phyloP scores from a whole-genome alignment of 1,140 invertebrate species.

The Thalassaphorura encarpata region DNA sequence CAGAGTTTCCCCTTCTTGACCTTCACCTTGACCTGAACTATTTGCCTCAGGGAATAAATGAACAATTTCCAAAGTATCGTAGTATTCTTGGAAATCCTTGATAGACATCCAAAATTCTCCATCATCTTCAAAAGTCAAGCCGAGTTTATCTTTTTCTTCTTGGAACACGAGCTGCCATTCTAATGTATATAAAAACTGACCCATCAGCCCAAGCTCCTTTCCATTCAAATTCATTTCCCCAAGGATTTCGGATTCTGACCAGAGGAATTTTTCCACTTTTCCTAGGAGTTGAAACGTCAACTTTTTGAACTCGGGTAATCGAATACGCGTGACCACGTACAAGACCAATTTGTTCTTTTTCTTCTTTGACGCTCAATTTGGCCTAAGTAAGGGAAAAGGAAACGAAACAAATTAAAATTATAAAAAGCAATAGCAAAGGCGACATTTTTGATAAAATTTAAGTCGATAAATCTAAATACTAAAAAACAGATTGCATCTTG shows the following conservation, averaged over 20 bases:
- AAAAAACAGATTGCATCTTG: neutral
- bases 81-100: slow-evolving; percentile 65
- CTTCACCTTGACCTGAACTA: slow-evolving; percentile 7
- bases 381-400: slow-evolving; percentile 44
- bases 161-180: slow-evolving; percentile 91
- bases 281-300: slow-evolving; percentile 76
- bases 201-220: slow-evolving; percentile 93
- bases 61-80: slow-evolving; percentile 80
- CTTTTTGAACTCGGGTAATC: slow-evolving; percentile 80
- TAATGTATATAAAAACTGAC: slow-evolving; percentile 41
- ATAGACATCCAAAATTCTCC: slow-evolving; percentile 99
- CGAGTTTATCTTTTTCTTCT: slow-evolving; percentile 68
- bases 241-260: slow-evolving; percentile 85
- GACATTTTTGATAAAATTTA: neutral
- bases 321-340: slow-evolving; percentile 83
- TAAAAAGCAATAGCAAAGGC: too few species aligned
- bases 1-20: neutral
- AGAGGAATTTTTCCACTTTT: slow-evolving; percentile 71
- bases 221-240: slow-evolving; percentile 98
- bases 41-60: slow-evolving; percentile 79
- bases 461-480: neutral
- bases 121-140: slow-evolving; percentile 84
- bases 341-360: slow-evolving; percentile 76
- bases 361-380: slow-evolving; percentile 79
- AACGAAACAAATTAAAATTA: neutral